These are phyloP conservation scores for Merluccius polli DNA, from an alignment of 2,797 vertebrate genomes.

Conservation along the genomic window DNA sequence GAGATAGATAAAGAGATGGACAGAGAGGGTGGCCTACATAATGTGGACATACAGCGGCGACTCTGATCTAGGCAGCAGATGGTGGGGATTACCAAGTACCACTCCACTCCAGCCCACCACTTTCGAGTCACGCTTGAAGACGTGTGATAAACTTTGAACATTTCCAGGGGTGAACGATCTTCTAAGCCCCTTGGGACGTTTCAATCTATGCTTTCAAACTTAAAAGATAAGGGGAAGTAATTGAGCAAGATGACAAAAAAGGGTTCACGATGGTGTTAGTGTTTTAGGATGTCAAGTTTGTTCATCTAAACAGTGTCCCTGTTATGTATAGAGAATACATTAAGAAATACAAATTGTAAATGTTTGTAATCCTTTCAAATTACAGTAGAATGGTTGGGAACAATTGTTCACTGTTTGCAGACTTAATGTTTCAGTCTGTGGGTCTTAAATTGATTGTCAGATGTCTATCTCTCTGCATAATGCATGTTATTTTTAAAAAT, in stretches of 20 bases:
- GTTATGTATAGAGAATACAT: conserved; percentile 22
- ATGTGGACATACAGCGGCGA: conserved; percentile 48
- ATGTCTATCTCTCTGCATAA: not conserved
- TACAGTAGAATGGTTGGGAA: too few relatives aligned
- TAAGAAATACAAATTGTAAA: too few relatives aligned
- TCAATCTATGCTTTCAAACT: conserved; percentile 1
- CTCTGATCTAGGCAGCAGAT: conserved; percentile 60
- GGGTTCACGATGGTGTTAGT: not conserved
- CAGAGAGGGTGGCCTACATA: conserved; percentile 57
- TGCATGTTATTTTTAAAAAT: not conserved
- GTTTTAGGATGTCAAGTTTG: not conserved
- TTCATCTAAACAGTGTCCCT: conserved; percentile 27
- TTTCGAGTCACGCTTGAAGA: conserved; percentile 48
- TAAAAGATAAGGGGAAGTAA: not conserved
- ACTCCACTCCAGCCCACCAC: conserved; percentile 35
- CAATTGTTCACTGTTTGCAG: not conserved
- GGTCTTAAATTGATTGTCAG: not conserved
- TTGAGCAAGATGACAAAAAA: not conserved
- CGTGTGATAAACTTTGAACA: conserved; percentile 39
- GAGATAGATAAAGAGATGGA: conserved; percentile 13
- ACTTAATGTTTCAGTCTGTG: not conserved
- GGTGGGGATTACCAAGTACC: conserved; percentile 57
- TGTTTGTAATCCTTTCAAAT: too few relatives aligned
- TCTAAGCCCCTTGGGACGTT: not conserved
- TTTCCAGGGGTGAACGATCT: conserved; percentile 1